Conservation (phyloP, 2,113 vertebrate species). For the Myanophis thanlyinensis region DNA sequence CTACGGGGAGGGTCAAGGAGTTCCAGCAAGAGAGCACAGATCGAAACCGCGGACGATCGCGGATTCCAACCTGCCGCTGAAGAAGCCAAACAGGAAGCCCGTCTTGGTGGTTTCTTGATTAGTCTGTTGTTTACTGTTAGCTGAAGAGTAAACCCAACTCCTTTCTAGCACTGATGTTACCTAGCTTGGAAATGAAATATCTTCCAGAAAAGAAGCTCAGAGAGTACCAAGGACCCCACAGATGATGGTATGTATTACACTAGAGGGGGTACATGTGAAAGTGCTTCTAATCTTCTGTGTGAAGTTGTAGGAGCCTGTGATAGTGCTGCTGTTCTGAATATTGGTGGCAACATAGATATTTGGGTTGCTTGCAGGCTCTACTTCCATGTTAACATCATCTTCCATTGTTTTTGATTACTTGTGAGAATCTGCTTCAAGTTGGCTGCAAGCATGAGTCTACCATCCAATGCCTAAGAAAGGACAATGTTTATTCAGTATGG, state of each 20-base stretch:
- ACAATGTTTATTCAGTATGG: not conserved
- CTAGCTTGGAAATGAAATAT: not conserved
- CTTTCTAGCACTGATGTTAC: not conserved
- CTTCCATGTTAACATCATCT: not conserved
- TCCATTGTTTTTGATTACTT: not conserved
- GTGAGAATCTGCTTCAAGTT: not conserved
- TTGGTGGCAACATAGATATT: not conserved
- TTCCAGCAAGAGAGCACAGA: no score
- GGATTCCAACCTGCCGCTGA: no score
- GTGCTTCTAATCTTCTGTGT: not conserved
- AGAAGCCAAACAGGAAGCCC: no score
- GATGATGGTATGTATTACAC: not conserved
- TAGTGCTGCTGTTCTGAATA: not conserved
- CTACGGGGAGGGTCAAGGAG: no score
- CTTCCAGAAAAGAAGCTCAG: not conserved
- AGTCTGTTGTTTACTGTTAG: not conserved
- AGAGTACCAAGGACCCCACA: not conserved
- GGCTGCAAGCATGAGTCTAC: not conserved
- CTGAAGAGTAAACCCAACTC: not conserved
- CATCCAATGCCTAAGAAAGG: not conserved
- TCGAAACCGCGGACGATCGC: no score
- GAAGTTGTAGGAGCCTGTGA: not conserved
- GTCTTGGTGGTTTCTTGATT: no score
- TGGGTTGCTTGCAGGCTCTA: not conserved
- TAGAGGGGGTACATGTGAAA: not conserved